Percentiles rank a stretch among this genome's conserved stretches.
These are phyloP conservation scores for Sardinella longiceps DNA, from an alignment of 2,797 vertebrate species.

Conservation along the genomic window DNA sequence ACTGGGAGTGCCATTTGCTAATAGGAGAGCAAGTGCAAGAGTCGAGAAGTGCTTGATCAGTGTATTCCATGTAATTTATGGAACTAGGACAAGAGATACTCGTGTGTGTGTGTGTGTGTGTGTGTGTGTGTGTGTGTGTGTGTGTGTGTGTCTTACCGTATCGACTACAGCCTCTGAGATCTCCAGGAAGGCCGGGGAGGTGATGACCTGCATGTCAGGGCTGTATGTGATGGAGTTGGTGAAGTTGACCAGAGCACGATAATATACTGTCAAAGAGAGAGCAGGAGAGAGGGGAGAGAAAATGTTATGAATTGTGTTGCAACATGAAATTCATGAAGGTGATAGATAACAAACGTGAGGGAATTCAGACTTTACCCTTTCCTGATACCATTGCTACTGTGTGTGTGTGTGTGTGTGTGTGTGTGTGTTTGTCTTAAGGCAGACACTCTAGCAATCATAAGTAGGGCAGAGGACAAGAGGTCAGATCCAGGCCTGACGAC, in stretches of 20 bases:
- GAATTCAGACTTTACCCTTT: constrained; percentile 8
- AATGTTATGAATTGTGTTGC: neutral
- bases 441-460: neutral
- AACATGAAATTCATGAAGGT: neutral
- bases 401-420: neutral
- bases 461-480: neutral
- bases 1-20: too few relatives aligned
- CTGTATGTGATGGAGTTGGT: constrained; percentile 85
- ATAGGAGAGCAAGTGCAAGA: too few relatives aligned
- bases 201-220: constrained; percentile 79
- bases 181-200: constrained; percentile 80
- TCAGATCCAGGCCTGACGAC: neutral
- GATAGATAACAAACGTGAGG: neutral
- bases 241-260: constrained; percentile 94
- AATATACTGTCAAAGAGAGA: constrained; percentile 81
- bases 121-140: constrained; percentile 28
- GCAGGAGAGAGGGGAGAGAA: neutral
- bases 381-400: neutral
- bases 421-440: too few relatives aligned
- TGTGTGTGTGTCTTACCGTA: constrained; percentile 74
- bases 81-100: too few relatives aligned
- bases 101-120: constrained; percentile 10
- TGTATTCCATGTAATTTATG: too few relatives aligned
- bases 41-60: too few relatives aligned
- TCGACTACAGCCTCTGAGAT: constrained; percentile 89